These are phyloP conservation scores for Tapirus indicus DNA, from an alignment of 2,797 vertebrate species.

Conservation along the genomic window DNA sequence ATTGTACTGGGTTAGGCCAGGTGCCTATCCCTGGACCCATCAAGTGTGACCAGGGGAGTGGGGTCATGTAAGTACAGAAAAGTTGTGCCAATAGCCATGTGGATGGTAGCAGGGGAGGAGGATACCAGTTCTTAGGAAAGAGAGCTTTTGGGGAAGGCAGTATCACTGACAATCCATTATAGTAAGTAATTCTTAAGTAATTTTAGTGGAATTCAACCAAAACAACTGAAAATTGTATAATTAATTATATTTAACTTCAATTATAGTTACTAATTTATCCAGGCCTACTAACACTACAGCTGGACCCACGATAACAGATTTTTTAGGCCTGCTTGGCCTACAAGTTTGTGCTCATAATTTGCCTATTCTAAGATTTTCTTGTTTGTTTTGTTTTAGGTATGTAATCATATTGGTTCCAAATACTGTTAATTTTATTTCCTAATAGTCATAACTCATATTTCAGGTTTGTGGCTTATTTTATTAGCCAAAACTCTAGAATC, in stretches of 20 bases:
- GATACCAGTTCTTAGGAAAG: neutral
- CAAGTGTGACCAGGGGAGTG: neutral
- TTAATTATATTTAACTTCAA: conserved; percentile 40
- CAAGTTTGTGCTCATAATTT: conserved; percentile 4
- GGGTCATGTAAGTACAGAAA: neutral
- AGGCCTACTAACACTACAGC: neutral
- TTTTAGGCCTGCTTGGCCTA: neutral
- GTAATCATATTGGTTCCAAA: neutral
- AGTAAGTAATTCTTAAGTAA: conserved; percentile 12
- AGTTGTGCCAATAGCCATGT: neutral
- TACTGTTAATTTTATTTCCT: neutral
- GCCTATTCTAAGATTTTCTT: conserved; percentile 23
- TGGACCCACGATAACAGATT: neutral
- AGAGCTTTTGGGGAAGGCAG: neutral
- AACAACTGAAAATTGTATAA: neutral
- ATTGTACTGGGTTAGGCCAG: neutral
- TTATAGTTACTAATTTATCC: neutral
- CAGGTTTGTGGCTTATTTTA: conserved; percentile 37
- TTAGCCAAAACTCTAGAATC: neutral
- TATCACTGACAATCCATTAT: neutral
- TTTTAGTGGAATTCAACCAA: conserved; percentile 9
- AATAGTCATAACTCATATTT: neutral
- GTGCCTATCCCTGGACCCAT: neutral
- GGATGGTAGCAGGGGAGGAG: neutral
- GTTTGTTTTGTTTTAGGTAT: neutral